Percentiles rank a stretch among this genome's conserved stretches.
Evolutionary conservation across 1,140 invertebrate genomes (phyloP).

Genomic region (Trigoniulus corallinus): DNA sequence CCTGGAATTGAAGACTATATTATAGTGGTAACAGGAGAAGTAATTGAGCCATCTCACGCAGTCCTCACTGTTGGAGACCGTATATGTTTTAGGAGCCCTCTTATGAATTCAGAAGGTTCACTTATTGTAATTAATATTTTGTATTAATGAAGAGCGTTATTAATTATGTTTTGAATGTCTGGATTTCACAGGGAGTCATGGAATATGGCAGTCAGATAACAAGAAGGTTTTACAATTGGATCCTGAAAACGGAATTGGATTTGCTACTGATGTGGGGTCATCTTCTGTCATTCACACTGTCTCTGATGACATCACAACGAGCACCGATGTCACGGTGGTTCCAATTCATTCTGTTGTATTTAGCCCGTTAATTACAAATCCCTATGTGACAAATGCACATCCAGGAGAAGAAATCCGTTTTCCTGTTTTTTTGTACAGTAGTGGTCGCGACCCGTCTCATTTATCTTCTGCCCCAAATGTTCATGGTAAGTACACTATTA

Average conservation of each 20-base stretch:
- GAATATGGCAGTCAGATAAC: background rate
- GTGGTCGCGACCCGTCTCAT: too few relatives aligned
- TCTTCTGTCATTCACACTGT: background rate
- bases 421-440: background rate
- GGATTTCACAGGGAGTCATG: background rate
- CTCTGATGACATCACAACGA: background rate
- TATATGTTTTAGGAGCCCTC: conserved; percentile 23
- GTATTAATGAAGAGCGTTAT: conserved; percentile 6
- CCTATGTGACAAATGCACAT: background rate
- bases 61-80: conserved; percentile 21
- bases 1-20: conserved; percentile 26
- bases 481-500: background rate
- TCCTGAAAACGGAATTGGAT: background rate
- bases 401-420: background rate
- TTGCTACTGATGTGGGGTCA: background rate
- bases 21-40: conserved; percentile 23
- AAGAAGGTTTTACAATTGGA: background rate
- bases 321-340: background rate
- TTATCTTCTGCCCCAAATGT: too few relatives aligned
- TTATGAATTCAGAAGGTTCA: conserved; percentile 19
- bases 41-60: conserved; percentile 21
- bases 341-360: background rate
- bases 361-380: background rate
- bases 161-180: background rate
- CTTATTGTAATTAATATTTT: conserved; percentile 3